These are phyloP conservation scores for Beris chalybata DNA, from an alignment of 2,888 invertebrate species.

Conservation along the genomic window DNA sequence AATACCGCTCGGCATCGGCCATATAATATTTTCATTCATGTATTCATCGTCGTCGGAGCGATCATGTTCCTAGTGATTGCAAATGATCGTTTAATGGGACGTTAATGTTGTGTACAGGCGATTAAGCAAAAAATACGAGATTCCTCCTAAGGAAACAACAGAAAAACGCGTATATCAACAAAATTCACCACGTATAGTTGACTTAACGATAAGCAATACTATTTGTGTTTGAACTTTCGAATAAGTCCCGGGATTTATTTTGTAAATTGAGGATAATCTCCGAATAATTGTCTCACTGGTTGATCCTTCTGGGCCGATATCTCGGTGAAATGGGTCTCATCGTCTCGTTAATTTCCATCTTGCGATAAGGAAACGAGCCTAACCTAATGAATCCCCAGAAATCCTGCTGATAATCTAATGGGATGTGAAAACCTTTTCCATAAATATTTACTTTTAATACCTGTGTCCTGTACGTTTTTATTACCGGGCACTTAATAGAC, in stretches of 20 bases:
- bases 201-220: slow-evolving; percentile 13
- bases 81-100: slow-evolving; percentile 18
- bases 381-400: not conserved
- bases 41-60: no score
- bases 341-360: slow-evolving; percentile 4
- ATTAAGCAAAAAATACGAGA: slow-evolving; percentile 13
- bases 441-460: slow-evolving; percentile 31
- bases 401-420: slow-evolving; percentile 22
- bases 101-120: slow-evolving; percentile 12
- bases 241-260: slow-evolving; percentile 21
- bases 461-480: slow-evolving; percentile 14
- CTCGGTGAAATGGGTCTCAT: not conserved
- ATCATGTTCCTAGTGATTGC: not conserved
- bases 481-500: slow-evolving; percentile 17
- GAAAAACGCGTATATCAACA: slow-evolving; percentile 3
- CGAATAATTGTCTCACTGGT: slow-evolving; percentile 22
- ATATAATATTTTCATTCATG: not conserved
- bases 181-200: not conserved
- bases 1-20: slow-evolving; percentile 30
- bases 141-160: not conserved
- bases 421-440: slow-evolving; percentile 12
- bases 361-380: not conserved
- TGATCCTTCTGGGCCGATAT: slow-evolving; percentile 8
- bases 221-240: slow-evolving; percentile 10
- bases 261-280: slow-evolving; percentile 27